phyloP scores from a whole-genome alignment of 2,797 vertebrate genomes.

The Sylvia borin region DNA sequence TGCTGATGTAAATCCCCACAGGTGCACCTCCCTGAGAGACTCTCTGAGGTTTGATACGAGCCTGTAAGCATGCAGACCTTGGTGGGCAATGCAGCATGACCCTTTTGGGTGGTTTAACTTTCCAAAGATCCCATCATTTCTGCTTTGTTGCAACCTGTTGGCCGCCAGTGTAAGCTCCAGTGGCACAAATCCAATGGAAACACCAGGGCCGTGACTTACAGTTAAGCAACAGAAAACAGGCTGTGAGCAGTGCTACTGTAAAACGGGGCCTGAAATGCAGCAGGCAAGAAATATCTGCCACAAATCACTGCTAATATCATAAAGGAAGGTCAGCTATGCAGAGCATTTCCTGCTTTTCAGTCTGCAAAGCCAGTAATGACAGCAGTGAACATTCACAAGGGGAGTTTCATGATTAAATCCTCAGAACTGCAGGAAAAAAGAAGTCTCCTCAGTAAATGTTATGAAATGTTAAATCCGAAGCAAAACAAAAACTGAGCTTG shows the following conservation, averaged over 20 bases:
- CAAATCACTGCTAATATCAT: slow-evolving; percentile 53
- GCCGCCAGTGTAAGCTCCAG: neutral
- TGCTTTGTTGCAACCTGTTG: neutral
- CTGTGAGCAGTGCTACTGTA: slow-evolving; percentile 14
- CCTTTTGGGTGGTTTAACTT: neutral
- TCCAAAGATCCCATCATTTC: neutral
- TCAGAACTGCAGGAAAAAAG: neutral
- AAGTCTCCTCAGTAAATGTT: neutral
- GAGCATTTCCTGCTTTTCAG: slow-evolving; percentile 75
- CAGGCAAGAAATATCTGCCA: slow-evolving; percentile 1
- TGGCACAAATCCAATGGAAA: neutral
- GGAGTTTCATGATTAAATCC: slow-evolving; percentile 22
- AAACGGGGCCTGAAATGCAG: neutral
- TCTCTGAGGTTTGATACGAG: neutral
- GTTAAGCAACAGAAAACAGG: slow-evolving; percentile 8
- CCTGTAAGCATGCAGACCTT: neutral
- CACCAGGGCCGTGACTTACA: neutral
- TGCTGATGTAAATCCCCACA: neutral
- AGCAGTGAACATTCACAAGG: slow-evolving; percentile 32
- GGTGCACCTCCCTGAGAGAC: neutral
- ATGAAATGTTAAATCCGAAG: slow-evolving; percentile 9
- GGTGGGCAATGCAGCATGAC: neutral
- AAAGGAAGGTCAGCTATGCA: slow-evolving; percentile 61
- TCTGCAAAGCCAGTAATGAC: slow-evolving; percentile 52
- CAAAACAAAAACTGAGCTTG: neutral